Evolutionary conservation across 2,888 invertebrate genomes (phyloP), one percentile per base, ranked within the genome.

Genomic region (Lithophane semibrunnea): DNA sequence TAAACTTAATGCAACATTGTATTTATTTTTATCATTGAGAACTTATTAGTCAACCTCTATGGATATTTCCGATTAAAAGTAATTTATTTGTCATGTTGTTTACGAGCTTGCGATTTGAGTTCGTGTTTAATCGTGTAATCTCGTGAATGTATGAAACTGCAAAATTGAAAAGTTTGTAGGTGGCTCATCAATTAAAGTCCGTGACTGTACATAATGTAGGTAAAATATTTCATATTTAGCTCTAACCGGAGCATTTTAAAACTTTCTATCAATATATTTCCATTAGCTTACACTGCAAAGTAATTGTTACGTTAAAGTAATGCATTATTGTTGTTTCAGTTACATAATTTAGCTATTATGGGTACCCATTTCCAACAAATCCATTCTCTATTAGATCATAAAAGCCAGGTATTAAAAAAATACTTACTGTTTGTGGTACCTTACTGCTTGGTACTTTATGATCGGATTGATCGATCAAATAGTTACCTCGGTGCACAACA

Each of bases 381-480:
- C 85, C 89, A 72, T 87, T 90, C 88, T 87, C 89, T 88, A 75
- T 90, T 90, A 88, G 52, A 72, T 66, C 79, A 75, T 56, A 21
- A 24, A 74, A 74, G 18, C 16, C 61, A 29, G 60, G 3, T 18
- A 61, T 60, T 18, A 61, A 64, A 64, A 64, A 61, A n/a, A 13
- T 49, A 44, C 47, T 47, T 70, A 29, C 29, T 37, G n/a, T 67
- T n/a, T 58, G n/a, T 21, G 12, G 21, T 42, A 18, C 16, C 8
- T 9, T 29, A 16, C 8, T 47, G 44, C 0, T 29, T 54, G 18
- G 52, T 24, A 54, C 61, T 21, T 24, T 49, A 56, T 16, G 68
- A 68, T 68, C 37, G 10, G 54, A 68, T 74, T 61, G 54, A 63
- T 68, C 54, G 52, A 63, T 77, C 56, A 37, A 63, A 49, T 69